A percentile compares a stretch with the other conserved stretches of the same genome.
Evolutionary conservation across 2,113 vertebrate species (phyloP).

Genomic region (Thamnaconus septentrionalis): DNA sequence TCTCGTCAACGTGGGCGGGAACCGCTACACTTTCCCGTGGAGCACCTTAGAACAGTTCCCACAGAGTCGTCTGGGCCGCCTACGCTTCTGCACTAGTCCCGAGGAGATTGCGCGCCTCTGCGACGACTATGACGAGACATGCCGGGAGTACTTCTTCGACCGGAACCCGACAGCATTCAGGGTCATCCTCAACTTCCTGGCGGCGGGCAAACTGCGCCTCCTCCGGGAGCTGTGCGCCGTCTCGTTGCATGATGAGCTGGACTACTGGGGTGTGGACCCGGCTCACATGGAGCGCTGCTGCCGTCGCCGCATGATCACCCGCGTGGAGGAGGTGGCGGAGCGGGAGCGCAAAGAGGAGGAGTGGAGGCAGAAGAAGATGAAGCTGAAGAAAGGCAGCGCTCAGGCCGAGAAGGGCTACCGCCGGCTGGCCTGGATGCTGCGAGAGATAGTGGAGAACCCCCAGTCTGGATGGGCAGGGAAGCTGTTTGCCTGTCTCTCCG

Average conservation of each 20-base stretch:
- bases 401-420: slow-evolving; percentile 71
- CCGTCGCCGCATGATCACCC: slow-evolving; percentile 79
- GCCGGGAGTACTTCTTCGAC: slow-evolving; percentile 92
- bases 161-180: slow-evolving; percentile 88
- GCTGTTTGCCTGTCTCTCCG: slow-evolving; percentile 90
- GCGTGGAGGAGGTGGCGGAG: slow-evolving; percentile 82
- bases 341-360: slow-evolving; percentile 78
- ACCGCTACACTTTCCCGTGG: slow-evolving; percentile 90
- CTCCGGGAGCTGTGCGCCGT: slow-evolving; percentile 88
- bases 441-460: slow-evolving; percentile 91
- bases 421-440: slow-evolving; percentile 77
- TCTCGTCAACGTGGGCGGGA: slow-evolving; percentile 91
- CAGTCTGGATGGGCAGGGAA: slow-evolving; percentile 90
- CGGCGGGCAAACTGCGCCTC: slow-evolving; percentile 88
- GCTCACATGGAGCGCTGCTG: slow-evolving; percentile 88
- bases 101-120: slow-evolving; percentile 88
- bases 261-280: slow-evolving; percentile 94
- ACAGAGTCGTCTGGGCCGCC: slow-evolving; percentile 84
- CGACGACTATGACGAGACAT: slow-evolving; percentile 90
- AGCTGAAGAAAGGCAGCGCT: slow-evolving; percentile 41
- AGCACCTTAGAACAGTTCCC: slow-evolving; percentile 91
- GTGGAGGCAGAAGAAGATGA: slow-evolving; percentile 61
- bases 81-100: slow-evolving; percentile 82
- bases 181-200: slow-evolving; percentile 90
- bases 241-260: slow-evolving; percentile 90